Base-by-base conservation (phyloP, 2,797 vertebrate species). In the Centropyge bicolor region DNA sequence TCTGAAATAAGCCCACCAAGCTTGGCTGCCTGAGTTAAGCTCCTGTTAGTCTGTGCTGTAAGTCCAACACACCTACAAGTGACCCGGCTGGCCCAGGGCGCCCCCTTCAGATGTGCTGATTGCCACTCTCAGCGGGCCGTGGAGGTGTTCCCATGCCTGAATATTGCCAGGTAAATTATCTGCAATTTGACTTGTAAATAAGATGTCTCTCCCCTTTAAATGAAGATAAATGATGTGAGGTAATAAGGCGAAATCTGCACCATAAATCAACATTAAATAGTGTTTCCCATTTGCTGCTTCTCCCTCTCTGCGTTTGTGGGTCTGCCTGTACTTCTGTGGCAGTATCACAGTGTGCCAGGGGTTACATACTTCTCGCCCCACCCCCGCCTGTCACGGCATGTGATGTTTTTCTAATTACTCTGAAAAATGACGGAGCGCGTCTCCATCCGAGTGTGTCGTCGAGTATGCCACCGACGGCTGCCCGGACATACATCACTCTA, bases 341-440 rank as follows among this genome's bases (percentile, higher is more conserved):
- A 69, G 54, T 78, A 55, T 82, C 75, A 20, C 20, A 70, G 73
- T 62, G 40, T 78, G 78, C 84, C 77, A 76, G 74, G 74, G 87
- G 85, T 92, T 81, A 76, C 70, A 56, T 60, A 36, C 70, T 31
- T 31, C 27, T 82, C 74, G 62, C 46, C 74, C 78, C 70, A 14
- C 76, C 72, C 81, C 43, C 64, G 43, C 72, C 62, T 76, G 75
- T 75, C 76, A 62, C 59, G 57, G 68, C 88, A 64, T 82, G 68
- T 86, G 86, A 92, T 92, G 90, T 92, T 92, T 93, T 93, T 93
- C 81, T 94, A 94, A 95, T 94, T 94, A 94, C 90, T 91, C 85
- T 91, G 90, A 94, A 88, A 95, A 92, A 94, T 91, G 80, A 92
- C 41, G 31, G 65, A 60, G 81, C 38, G 81, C 54, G 63, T 89